A percentile compares a stretch with the other conserved stretches of the same genome.
Evolutionary conservation across 2,797 vertebrate species (phyloP).

Genomic region (Heterohyrax brucei): DNA sequence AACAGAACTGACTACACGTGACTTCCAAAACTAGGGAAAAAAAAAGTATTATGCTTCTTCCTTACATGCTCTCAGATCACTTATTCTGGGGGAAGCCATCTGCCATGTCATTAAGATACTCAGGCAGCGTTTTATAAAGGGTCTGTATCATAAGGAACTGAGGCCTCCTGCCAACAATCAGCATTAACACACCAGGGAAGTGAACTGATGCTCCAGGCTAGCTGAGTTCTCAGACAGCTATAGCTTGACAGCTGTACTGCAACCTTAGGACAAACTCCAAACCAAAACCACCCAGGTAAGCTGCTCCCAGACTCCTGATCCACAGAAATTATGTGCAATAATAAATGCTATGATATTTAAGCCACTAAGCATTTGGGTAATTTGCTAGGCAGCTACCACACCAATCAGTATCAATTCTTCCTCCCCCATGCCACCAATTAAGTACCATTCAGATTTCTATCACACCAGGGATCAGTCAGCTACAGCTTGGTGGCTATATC

Average conservation of each 20-base stretch:
- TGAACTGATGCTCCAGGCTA: neutral
- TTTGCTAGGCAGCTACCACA: neutral
- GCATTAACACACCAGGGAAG: neutral
- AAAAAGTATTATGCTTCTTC: neutral
- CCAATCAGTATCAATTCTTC: neutral
- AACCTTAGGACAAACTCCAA: neutral
- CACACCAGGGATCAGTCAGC: neutral
- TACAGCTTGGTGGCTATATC: neutral
- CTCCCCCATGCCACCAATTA: neutral
- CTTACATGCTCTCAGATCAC: neutral
- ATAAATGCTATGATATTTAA: neutral
- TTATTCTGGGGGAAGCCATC: neutral
- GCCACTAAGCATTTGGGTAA: neutral
- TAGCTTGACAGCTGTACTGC: neutral
- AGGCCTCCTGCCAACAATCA: neutral
- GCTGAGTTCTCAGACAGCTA: neutral
- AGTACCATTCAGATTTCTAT: neutral
- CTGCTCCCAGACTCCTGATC: neutral
- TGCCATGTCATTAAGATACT: neutral
- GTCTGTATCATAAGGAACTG: neutral
- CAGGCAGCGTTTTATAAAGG: neutral
- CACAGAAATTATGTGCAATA: neutral
- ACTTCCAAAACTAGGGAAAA: neutral
- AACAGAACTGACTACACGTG: neutral
- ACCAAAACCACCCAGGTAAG: neutral